phyloP scores from a whole-genome alignment of 2,888 invertebrate species.

The Philereme transversata region DNA sequence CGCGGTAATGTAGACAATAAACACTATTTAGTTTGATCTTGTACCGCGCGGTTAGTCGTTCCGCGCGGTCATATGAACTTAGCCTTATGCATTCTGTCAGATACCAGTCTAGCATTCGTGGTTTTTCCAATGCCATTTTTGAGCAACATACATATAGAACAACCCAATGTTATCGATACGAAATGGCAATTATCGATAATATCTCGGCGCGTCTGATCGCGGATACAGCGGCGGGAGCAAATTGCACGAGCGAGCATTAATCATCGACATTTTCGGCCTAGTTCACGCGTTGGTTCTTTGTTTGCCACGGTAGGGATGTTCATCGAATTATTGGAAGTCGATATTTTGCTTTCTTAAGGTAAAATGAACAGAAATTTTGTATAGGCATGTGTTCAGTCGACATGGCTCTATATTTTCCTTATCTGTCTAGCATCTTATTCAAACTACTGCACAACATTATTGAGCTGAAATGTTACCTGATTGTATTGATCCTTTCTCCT shows the following conservation, averaged over 20 bases:
- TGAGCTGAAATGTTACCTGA: conserved; percentile 23
- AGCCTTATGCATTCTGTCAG: conserved; percentile 16
- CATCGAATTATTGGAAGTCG: conserved; percentile 20
- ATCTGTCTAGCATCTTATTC: not conserved
- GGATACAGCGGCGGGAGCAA: conserved; percentile 28
- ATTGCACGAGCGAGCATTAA: conserved; percentile 35
- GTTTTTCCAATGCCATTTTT: conserved; percentile 11
- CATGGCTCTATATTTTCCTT: not conserved
- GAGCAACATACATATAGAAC: conserved; percentile 14
- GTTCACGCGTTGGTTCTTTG: conserved; percentile 36
- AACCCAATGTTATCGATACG: conserved; percentile 17
- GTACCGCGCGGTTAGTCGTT: too few species aligned
- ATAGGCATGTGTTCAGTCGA: not conserved
- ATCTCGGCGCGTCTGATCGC: conserved; percentile 17
- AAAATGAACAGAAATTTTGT: not conserved
- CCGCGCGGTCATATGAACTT: too few species aligned
- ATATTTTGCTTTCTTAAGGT: conserved; percentile 6
- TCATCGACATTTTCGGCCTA: conserved; percentile 37
- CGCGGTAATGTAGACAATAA: too few species aligned
- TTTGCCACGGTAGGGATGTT: conserved; percentile 29
- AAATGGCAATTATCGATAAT: conserved; percentile 27
- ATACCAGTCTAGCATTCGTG: conserved; percentile 9
- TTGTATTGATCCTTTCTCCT: conserved; percentile 33
- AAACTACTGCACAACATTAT: not conserved
- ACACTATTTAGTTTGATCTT: too few species aligned